Base-by-base conservation (phyloP, 2,797 vertebrate genomes). In the Crenichthys baileyi region DNA sequence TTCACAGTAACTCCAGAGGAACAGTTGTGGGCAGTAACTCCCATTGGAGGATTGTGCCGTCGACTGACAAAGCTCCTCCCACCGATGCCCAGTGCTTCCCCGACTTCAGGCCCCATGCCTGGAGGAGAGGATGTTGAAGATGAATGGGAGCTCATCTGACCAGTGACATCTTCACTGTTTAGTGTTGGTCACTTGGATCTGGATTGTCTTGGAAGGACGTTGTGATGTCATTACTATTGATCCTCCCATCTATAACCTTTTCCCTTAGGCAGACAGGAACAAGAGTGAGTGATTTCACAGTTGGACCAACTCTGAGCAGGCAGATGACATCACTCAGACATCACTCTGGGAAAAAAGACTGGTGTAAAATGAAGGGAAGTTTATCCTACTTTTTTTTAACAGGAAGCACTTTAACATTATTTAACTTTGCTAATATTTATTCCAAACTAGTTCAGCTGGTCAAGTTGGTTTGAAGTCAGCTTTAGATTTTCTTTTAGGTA, bases 71-170 rank as follows among this genome's bases (percentile, higher is more conserved):
- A 97, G 94, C 97, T 96, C 41, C 97, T 99, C 91, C 96, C 95
- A 83, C 97, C 96, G 82, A 89, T 89, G 0, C 89, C 82, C 0
- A 58, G 84, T 70, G 82, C 91, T 75, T 94, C 91, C 73, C 93
- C 94, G 81, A 87, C 89, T 77, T 90, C 87, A 36, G 93, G 88
- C 9, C 65, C 91, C 1, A 83, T 92, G 65, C 88, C 94, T 16
- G 95, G 94, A 36, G 84, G 89, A 0, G 98, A 99, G 7, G 97
- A 98, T 63, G 95, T 97, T 15, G 98, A 98, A 74, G 98, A 99
- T 0, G 98, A 98, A 89, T 99, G 98, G 98, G 98, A 98, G 89
- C 97, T 99, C 72, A 97, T 99, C 92, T 99, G 96, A 97, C 4
- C 11, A 1, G 15, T 68, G 80, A 79, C 68, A 5, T 70, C 61